These are phyloP conservation scores for Glareola pratincola DNA, from an alignment of 2,113 vertebrate species.

Conservation along the genomic window DNA sequence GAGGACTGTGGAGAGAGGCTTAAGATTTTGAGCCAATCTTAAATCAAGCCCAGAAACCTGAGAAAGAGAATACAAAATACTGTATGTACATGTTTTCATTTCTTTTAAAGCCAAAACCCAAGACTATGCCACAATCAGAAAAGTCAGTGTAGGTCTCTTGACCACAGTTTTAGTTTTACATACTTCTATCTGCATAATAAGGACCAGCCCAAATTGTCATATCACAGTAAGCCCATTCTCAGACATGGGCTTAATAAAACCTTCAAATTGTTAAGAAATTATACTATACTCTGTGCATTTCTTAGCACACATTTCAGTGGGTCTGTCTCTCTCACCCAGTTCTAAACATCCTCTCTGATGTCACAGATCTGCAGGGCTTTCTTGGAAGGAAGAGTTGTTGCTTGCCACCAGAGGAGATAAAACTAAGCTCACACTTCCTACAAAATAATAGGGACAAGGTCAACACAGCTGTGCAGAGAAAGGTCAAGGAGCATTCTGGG, in stretches of 20 bases:
- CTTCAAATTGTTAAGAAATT: background rate
- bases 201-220: background rate
- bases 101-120: background rate
- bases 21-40: background rate
- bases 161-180: background rate
- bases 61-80: background rate
- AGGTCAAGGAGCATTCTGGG: background rate
- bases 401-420: background rate
- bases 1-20: background rate
- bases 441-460: background rate
- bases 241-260: background rate
- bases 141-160: accelerated
- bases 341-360: background rate
- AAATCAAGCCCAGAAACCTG: background rate
- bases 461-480: background rate
- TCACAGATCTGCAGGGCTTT: background rate
- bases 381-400: background rate
- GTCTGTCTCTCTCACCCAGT: background rate
- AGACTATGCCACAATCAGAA: background rate
- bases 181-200: background rate
- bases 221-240: background rate
- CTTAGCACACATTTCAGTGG: background rate
- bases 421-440: background rate
- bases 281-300: background rate
- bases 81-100: background rate